phyloP scores from a whole-genome alignment of 2,113 vertebrate genomes.

The Nymphicus hollandicus region DNA sequence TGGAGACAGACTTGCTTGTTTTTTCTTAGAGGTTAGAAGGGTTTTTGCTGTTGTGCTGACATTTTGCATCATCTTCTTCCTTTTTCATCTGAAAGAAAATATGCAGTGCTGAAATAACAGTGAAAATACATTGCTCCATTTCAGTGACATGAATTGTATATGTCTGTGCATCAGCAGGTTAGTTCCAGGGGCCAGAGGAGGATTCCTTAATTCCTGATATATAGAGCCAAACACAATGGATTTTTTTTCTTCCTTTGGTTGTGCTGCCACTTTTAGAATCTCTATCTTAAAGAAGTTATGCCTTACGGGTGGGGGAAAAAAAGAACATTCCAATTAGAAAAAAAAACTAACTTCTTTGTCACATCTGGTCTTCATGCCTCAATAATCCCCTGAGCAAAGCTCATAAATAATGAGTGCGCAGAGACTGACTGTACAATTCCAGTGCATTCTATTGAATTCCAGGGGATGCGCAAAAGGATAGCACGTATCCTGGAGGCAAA shows the following conservation, averaged over 20 bases:
- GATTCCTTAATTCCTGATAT: background rate
- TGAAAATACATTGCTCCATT: background rate
- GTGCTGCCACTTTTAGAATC: background rate
- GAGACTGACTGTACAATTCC: background rate
- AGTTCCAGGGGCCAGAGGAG: background rate
- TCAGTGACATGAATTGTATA: background rate
- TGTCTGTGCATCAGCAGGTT: background rate
- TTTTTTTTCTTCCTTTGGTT: background rate
- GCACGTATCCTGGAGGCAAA: background rate
- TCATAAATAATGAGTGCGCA: slow-evolving; percentile 5
- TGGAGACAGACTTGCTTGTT: background rate
- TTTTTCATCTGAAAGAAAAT: background rate
- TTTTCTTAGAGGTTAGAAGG: background rate
- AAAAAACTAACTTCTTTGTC: background rate
- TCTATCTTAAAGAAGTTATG: background rate
- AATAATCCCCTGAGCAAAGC: background rate
- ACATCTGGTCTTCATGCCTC: slow-evolving; percentile 27
- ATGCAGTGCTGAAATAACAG: background rate
- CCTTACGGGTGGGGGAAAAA: background rate
- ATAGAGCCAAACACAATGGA: background rate
- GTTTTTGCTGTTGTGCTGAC: background rate
- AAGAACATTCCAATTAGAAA: background rate
- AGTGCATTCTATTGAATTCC: background rate
- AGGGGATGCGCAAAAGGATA: background rate
- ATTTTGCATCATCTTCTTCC: background rate